Evolutionary conservation across 2,113 vertebrate genomes (phyloP).

Genomic region (Sinocyclocheilus anophthalmus): DNA sequence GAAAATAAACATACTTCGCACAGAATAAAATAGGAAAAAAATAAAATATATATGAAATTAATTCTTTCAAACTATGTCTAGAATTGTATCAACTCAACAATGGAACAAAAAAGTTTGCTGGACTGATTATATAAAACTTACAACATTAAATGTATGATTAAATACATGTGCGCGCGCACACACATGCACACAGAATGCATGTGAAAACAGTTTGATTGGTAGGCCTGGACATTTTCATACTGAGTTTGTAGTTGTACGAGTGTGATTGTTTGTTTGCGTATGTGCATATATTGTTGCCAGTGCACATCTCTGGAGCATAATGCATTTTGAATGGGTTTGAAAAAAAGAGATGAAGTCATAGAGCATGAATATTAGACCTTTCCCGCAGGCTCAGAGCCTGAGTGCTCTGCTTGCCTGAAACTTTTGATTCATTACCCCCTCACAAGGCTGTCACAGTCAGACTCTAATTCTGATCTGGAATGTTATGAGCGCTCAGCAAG

Average conservation of each 20-base stretch:
- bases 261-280: not conserved
- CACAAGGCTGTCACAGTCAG: not conserved
- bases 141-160: not conserved
- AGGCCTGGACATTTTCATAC: not conserved
- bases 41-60: not conserved
- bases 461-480: not conserved
- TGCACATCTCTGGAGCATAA: not conserved
- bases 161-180: not conserved
- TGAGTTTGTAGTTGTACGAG: not conserved
- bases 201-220: not conserved
- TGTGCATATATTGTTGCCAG: not conserved
- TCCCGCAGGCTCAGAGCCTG: slow-evolving; percentile 8
- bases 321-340: not conserved
- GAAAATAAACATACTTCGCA: too few relatives aligned
- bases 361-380: slow-evolving; percentile 2
- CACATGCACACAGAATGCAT: not conserved
- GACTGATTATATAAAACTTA: not conserved
- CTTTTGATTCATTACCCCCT: slow-evolving; percentile 36
- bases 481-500: not conserved
- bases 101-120: too few relatives aligned
- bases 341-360: slow-evolving; percentile 3
- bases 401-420: not conserved
- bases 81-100: not conserved
- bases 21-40: too few relatives aligned
- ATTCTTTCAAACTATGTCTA: not conserved